Base-by-base conservation (phyloP, 1,140 invertebrate species). In the Drosophila eugracilis region DNA sequence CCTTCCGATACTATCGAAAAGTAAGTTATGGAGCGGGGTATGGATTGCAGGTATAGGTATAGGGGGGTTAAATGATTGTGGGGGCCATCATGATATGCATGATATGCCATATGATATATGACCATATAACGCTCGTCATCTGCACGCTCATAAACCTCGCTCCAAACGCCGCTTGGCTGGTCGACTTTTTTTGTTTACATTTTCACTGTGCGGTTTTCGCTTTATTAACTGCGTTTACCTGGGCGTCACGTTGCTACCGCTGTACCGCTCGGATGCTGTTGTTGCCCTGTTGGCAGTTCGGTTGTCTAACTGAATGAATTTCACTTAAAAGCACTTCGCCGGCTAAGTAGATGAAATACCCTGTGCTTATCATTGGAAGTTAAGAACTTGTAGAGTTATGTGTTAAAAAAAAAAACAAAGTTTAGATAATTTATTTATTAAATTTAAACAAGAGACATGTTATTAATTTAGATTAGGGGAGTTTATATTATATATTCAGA, bases 1-100 rank as follows among this genome's bases (percentile, higher is more conserved):
- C 90, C 74, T 91, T 91, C 58, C 63, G 90, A 75, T 91, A 91
- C 65, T 91, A 91, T 89, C 76, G 89, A 57, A 91, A 91, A 91
- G 90, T 91, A 80, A 91, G 90, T 91, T 17, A 12, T n/a, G 5
- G 19, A 30, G 17, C 4, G 4, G 44, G 42, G 12, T n/a, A n/a
- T n/a, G n/a, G n/a, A n/a, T n/a, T n/a, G n/a, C n/a, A n/a, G n/a
- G n/a, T n/a, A n/a, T n/a, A n/a, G n/a, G n/a, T n/a, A n/a, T n/a
- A n/a, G n/a, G n/a, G n/a, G n/a, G n/a, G n/a, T n/a, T n/a, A n/a
- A n/a, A n/a, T n/a, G 21, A 36, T 28, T 48, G 55, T 21, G 54
- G 49, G 32, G 32, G 12, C 34, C 37, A 66, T 62, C 55, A 53
- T n/a, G n/a, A n/a, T n/a, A n/a, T 59, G 78, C 67, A 52, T 60